A percentile compares a stretch with the other conserved stretches of the same genome.
These are phyloP conservation scores for Sipha maydis DNA, from an alignment of 2,888 invertebrate genomes.

Conservation along the genomic window DNA sequence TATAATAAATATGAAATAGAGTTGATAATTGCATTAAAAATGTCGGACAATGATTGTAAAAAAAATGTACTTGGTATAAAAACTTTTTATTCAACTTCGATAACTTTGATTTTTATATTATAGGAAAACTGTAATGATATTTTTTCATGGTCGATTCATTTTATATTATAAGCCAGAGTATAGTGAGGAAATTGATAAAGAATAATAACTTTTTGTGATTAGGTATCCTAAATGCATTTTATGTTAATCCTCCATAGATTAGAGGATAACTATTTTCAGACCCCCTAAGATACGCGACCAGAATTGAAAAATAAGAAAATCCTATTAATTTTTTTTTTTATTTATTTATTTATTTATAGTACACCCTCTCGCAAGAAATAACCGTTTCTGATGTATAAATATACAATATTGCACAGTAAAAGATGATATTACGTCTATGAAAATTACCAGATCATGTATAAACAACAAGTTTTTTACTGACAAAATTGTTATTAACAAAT, in stretches of 20 bases:
- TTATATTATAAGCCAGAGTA: background rate
- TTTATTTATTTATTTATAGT: background rate
- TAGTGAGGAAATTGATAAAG: background rate
- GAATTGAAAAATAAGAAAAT: background rate
- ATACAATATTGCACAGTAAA: background rate
- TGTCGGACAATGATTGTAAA: too few species aligned
- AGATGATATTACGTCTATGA: background rate
- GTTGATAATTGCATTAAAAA: too few species aligned
- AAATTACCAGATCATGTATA: background rate
- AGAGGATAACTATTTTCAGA: background rate
- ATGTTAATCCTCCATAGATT: conserved; percentile 7
- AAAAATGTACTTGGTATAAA: too few species aligned
- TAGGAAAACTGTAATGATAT: too few species aligned
- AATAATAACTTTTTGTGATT: conserved; percentile 12
- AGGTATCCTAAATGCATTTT: background rate
- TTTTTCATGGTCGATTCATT: too few species aligned
- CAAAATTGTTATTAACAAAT: too few species aligned
- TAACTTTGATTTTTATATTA: too few species aligned
- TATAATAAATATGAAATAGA: too few species aligned
- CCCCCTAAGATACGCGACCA: background rate
- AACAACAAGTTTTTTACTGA: background rate
- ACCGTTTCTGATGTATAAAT: background rate
- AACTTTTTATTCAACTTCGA: too few species aligned
- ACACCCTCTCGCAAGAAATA: background rate
- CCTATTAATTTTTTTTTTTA: background rate